A percentile compares a stretch with the other conserved stretches of the same genome.
Evolutionary conservation across 2,888 invertebrate species (phyloP).

Genomic region (Erynnis tages): DNA sequence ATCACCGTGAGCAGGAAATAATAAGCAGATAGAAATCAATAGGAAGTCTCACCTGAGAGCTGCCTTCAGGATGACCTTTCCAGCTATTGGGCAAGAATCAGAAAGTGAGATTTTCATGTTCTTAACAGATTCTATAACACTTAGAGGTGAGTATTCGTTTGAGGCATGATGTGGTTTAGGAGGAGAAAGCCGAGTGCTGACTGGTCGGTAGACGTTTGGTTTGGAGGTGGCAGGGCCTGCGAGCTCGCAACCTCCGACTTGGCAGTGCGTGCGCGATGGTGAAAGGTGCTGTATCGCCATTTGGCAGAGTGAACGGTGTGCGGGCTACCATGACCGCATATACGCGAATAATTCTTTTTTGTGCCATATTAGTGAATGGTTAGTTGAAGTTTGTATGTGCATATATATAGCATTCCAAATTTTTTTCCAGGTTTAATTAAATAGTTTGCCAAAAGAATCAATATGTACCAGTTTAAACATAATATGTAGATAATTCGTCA

Average conservation of each 20-base stretch:
- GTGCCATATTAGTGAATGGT: slow-evolving; percentile 71
- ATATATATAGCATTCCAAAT: not conserved
- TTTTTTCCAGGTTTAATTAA: not conserved
- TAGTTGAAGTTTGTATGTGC: slow-evolving; percentile 45
- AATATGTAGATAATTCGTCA: slow-evolving; percentile 48
- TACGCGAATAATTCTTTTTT: slow-evolving; percentile 65
- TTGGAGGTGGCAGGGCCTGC: slow-evolving; percentile 40
- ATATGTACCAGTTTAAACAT: slow-evolving; percentile 35
- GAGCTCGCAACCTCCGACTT: slow-evolving; percentile 31
- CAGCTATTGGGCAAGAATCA: slow-evolving; percentile 11
- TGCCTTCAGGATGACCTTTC: slow-evolving; percentile 32
- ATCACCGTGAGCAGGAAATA: slow-evolving; percentile 1
- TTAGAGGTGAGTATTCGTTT: slow-evolving; percentile 13
- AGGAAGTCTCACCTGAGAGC: slow-evolving; percentile 14
- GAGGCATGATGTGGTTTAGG: slow-evolving; percentile 42
- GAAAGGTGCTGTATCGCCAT: slow-evolving; percentile 73
- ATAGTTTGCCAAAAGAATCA: not conserved
- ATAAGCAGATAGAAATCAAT: not conserved
- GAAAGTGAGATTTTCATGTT: slow-evolving; percentile 19
- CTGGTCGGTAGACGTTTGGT: slow-evolving; percentile 59
- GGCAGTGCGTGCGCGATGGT: slow-evolving; percentile 73
- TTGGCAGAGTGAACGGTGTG: slow-evolving; percentile 45
- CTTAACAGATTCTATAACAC: slow-evolving; percentile 10
- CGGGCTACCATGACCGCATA: slow-evolving; percentile 58
- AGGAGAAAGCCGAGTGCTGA: slow-evolving; percentile 68